These are phyloP conservation scores for Brenthis hecate DNA, from an alignment of 2,888 invertebrate species.

Conservation along the genomic window DNA sequence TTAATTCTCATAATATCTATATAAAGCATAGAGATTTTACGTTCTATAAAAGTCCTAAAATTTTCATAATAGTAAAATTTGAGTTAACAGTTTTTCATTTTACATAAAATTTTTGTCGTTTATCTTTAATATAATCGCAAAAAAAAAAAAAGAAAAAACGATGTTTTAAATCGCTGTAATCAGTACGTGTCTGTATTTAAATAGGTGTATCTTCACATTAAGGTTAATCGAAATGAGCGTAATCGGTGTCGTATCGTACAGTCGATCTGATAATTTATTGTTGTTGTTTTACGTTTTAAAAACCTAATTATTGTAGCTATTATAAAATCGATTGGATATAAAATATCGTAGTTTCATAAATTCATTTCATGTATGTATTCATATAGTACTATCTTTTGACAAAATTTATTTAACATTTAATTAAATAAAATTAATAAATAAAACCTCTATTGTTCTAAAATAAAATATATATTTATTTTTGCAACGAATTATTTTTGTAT, in stretches of 20 bases:
- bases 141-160: constrained; percentile 26
- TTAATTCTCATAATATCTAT: too few species aligned
- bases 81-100: too few species aligned
- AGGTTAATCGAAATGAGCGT: constrained; percentile 46
- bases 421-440: too few species aligned
- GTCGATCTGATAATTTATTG: constrained; percentile 46
- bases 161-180: constrained; percentile 44
- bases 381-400: too few species aligned
- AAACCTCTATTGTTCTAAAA: too few species aligned
- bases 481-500: too few species aligned
- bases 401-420: too few species aligned
- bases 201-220: constrained; percentile 47
- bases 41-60: too few species aligned
- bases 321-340: constrained; percentile 1
- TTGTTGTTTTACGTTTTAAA: constrained; percentile 33
- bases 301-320: constrained; percentile 10
- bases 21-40: too few species aligned
- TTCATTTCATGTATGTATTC: background rate
- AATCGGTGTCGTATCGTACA: constrained; percentile 45
- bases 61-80: too few species aligned
- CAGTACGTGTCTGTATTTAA: constrained; percentile 46
- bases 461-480: too few species aligned
- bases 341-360: background rate
- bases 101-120: background rate
- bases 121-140: constrained; percentile 5